Conservation (phyloP, 2,797 vertebrate genomes). For the Anguilla anguilla region DNA sequence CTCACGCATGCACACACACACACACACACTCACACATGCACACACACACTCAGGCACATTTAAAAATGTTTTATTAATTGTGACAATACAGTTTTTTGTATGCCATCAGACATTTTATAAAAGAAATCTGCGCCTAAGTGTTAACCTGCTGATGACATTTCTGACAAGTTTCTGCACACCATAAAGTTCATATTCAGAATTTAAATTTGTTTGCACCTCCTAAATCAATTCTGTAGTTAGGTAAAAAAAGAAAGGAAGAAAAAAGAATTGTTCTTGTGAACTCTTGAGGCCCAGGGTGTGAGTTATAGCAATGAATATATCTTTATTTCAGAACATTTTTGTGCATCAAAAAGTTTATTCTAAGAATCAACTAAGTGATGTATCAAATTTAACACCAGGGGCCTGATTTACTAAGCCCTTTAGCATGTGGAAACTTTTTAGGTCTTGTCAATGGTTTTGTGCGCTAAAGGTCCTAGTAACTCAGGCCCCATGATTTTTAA, state of each 20-base stretch:
- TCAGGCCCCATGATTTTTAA: neutral
- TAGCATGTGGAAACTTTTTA: too few species aligned
- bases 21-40: neutral
- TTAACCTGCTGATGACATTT: neutral
- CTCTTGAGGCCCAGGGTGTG: neutral
- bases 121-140: slow-evolving; percentile 8
- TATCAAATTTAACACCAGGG: neutral
- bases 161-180: neutral
- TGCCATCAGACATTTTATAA: neutral
- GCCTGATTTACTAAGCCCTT: too few species aligned
- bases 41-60: neutral
- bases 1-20: neutral
- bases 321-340: neutral
- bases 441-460: too few species aligned
- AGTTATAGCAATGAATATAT: neutral
- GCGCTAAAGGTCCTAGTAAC: too few species aligned
- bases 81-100: neutral
- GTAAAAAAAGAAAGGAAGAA: neutral
- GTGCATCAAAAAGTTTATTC: neutral
- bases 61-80: neutral
- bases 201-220: neutral
- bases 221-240: neutral
- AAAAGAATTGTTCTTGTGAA: neutral
- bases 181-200: neutral
- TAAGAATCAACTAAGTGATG: neutral